phyloP scores from a whole-genome alignment of 1,140 invertebrate genomes.

The Physella acuta region DNA sequence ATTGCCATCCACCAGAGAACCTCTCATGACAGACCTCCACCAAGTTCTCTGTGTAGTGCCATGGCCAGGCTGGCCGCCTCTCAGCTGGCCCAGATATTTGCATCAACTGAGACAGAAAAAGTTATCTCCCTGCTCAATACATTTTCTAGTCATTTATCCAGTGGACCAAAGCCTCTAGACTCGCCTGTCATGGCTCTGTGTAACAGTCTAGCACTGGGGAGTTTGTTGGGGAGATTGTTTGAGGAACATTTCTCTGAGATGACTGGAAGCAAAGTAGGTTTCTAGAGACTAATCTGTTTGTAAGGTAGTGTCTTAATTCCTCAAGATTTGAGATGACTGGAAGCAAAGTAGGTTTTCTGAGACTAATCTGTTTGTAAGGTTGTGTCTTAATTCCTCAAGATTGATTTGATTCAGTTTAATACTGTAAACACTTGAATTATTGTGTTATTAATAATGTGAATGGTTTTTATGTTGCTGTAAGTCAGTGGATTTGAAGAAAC shows the following conservation, averaged over 20 bases:
- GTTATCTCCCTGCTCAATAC: slow-evolving; percentile 3
- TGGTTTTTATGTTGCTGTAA: neutral
- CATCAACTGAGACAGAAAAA: slow-evolving; percentile 32
- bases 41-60: slow-evolving; percentile 36
- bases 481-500: too few relatives aligned
- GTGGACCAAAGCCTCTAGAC: slow-evolving; percentile 18
- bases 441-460: too few relatives aligned
- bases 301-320: too few relatives aligned
- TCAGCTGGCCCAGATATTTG: slow-evolving; percentile 36
- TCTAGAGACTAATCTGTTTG: neutral
- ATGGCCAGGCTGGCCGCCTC: slow-evolving; percentile 37
- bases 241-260: slow-evolving; percentile 41
- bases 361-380: neutral
- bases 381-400: too few relatives aligned
- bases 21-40: slow-evolving; percentile 31
- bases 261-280: slow-evolving; percentile 37
- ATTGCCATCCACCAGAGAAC: too few relatives aligned
- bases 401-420: too few relatives aligned
- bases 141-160: slow-evolving; percentile 32
- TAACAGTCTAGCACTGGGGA: slow-evolving; percentile 38
- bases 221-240: slow-evolving; percentile 36
- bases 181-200: slow-evolving; percentile 36
- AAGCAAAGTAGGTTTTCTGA: slow-evolving; percentile 30
- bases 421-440: too few relatives aligned
- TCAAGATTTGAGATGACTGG: slow-evolving; percentile 40